A percentile compares a stretch with the other conserved stretches of the same genome.
Evolutionary conservation across 2,113 vertebrate species (phyloP).

Genomic region (Aspiorhynchus laticeps): DNA sequence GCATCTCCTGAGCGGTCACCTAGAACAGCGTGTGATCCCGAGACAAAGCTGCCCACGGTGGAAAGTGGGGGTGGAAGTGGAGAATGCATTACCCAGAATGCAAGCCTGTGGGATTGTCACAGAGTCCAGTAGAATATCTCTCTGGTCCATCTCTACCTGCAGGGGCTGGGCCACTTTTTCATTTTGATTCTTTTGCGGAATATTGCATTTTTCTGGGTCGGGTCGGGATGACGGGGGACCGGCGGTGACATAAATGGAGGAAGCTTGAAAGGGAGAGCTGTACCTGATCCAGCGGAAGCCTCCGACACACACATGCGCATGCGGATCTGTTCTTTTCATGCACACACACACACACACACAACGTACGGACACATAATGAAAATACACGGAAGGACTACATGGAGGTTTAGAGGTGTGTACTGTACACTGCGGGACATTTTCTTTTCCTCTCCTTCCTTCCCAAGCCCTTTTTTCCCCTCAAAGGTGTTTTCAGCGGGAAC

Average conservation of each 20-base stretch:
- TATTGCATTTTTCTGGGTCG: slow-evolving; percentile 92
- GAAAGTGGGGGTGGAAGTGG: slow-evolving; percentile 87
- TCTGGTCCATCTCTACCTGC: slow-evolving; percentile 82
- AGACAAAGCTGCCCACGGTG: slow-evolving; percentile 90
- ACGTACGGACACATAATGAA: slow-evolving; percentile 57
- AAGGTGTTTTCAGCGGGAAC: slow-evolving; percentile 78
- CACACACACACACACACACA: background rate
- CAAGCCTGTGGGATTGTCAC: slow-evolving; percentile 93
- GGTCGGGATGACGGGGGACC: slow-evolving; percentile 84
- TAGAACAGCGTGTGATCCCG: slow-evolving; percentile 95
- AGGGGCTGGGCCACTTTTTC: slow-evolving; percentile 92
- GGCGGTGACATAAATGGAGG: slow-evolving; percentile 90
- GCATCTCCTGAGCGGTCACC: slow-evolving; percentile 90
- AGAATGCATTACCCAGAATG: slow-evolving; percentile 91
- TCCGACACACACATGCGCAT: background rate
- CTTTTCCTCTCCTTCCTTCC: slow-evolving; percentile 80
- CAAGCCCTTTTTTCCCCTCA: slow-evolving; percentile 73
- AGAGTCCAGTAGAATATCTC: slow-evolving; percentile 93
- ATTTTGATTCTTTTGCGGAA: slow-evolving; percentile 98
- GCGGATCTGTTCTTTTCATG: background rate
- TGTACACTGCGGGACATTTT: slow-evolving; percentile 79
- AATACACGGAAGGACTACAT: slow-evolving; percentile 82
- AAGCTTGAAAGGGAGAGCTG: slow-evolving; percentile 94
- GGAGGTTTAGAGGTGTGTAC: slow-evolving; percentile 84
- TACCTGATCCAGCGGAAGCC: slow-evolving; percentile 71